These are phyloP conservation scores for Drosophila nr. fundita DNA, from an alignment of 2,888 invertebrate genomes.

Conservation along the genomic window DNA sequence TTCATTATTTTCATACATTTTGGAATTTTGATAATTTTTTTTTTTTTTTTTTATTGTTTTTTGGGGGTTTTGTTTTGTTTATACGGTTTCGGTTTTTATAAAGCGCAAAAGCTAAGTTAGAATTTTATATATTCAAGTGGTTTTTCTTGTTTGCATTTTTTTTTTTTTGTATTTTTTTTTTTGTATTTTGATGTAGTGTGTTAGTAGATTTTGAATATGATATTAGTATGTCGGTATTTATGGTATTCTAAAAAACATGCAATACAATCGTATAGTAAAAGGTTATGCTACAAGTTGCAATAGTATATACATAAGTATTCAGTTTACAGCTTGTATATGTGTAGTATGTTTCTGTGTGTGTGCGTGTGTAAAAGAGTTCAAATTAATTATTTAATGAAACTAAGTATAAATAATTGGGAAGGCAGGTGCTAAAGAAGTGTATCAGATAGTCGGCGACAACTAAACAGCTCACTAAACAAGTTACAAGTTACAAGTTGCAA, in stretches of 20 bases:
- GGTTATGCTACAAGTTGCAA: constrained; percentile 17
- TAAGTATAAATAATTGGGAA: background rate
- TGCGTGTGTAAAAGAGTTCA: constrained; percentile 4
- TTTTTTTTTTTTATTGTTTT: constrained; percentile 17
- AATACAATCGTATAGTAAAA: background rate
- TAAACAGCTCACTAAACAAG: background rate
- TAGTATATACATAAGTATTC: constrained; percentile 8
- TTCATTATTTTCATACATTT: constrained; percentile 1
- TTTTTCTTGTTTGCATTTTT: constrained; percentile 19
- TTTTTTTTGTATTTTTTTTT: constrained; percentile 25
- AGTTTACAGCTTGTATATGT: background rate
- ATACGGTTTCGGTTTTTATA: constrained; percentile 34
- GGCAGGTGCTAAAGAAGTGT: constrained; percentile 6
- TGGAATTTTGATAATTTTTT: constrained; percentile 43
- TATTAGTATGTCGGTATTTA: constrained; percentile 15
- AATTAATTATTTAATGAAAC: background rate
- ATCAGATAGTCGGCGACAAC: background rate
- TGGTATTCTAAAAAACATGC: constrained; percentile 29
- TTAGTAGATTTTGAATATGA: constrained; percentile 3
- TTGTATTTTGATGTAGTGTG: constrained; percentile 31
- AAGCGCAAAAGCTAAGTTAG: constrained; percentile 47
- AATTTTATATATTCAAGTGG: constrained; percentile 21
- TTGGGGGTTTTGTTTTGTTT: constrained; percentile 32
- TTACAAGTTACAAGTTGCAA: background rate
- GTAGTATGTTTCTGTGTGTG: background rate